Percentiles rank a stretch among this genome's conserved stretches.
phyloP scores from a whole-genome alignment of 2,797 vertebrate species.

The Ctenopoma kingsleyae region DNA sequence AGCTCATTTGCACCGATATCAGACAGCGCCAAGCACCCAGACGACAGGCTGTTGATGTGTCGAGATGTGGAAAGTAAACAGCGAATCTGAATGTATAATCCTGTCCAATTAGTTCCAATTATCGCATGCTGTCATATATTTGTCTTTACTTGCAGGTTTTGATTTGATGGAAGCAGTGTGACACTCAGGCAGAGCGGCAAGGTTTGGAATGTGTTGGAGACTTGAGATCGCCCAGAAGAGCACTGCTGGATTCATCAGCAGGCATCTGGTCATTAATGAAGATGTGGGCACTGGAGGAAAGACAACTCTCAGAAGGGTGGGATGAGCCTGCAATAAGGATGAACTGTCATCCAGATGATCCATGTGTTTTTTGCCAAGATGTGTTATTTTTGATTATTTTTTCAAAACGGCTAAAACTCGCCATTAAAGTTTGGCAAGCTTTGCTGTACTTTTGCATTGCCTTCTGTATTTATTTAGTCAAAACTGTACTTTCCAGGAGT shows the following conservation, averaged over 20 bases:
- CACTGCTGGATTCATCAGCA: slow-evolving; percentile 38
- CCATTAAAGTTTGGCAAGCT: neutral
- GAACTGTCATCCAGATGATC: neutral
- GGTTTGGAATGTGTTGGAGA: slow-evolving; percentile 16
- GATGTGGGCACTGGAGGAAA: slow-evolving; percentile 38
- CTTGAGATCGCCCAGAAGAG: slow-evolving; percentile 24
- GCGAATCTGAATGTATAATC: slow-evolving; percentile 49
- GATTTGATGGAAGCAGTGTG: slow-evolving; percentile 33
- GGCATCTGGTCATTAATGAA: slow-evolving; percentile 47
- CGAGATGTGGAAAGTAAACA: slow-evolving; percentile 49
- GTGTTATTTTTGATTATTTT: slow-evolving; percentile 1
- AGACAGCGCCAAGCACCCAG: slow-evolving; percentile 24
- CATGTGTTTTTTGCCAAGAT: neutral
- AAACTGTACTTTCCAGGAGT: too few relatives aligned
- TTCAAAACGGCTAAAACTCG: neutral
- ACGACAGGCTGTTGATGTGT: slow-evolving; percentile 65
- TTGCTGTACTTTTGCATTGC: too few relatives aligned
- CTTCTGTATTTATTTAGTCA: too few relatives aligned
- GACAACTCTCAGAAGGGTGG: slow-evolving; percentile 6
- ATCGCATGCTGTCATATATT: slow-evolving; percentile 56
- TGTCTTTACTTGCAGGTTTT: slow-evolving; percentile 45
- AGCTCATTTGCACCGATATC: slow-evolving; percentile 61
- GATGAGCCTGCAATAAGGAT: neutral
- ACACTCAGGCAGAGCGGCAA: neutral
- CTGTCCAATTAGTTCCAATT: slow-evolving; percentile 77